Conservation (phyloP, 2,113 vertebrate genomes). For the Diadophis punctatus region DNA sequence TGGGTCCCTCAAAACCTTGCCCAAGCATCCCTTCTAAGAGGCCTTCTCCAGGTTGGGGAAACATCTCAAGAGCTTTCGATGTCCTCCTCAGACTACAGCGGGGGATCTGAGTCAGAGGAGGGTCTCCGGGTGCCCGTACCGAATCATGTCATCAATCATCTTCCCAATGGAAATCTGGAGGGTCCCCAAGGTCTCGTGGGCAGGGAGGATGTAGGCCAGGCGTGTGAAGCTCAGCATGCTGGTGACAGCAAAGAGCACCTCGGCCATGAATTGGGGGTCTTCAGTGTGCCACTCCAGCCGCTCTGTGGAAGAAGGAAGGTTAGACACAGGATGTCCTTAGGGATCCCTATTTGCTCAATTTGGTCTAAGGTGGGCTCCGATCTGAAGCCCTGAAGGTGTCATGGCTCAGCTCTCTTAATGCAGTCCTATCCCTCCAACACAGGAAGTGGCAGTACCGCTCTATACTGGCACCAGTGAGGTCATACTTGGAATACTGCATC, state of each 20-base stretch:
- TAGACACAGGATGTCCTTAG: accelerated
- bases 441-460: neutral
- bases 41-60: neutral
- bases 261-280: constrained; percentile 84
- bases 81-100: neutral
- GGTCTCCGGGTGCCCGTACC: constrained; percentile 52
- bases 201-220: constrained; percentile 85
- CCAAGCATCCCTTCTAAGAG: neutral
- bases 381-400: neutral
- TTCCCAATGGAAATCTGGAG: constrained; percentile 90
- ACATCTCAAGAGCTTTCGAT: neutral
- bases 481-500: too few species aligned
- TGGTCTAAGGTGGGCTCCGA: neutral
- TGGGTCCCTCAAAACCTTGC: neutral
- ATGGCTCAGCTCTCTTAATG: neutral
- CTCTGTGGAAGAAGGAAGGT: constrained; percentile 46
- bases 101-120: neutral
- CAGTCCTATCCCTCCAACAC: accelerated
- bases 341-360: neutral
- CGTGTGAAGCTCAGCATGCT: constrained; percentile 91
- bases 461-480: accelerated
- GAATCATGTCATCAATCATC: constrained; percentile 92
- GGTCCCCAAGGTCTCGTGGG: constrained; percentile 85
- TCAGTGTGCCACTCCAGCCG: constrained; percentile 78
- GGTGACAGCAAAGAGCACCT: constrained; percentile 87